phyloP scores from a whole-genome alignment of 2,888 invertebrate genomes.

The Dolichomitus sp. region DNA sequence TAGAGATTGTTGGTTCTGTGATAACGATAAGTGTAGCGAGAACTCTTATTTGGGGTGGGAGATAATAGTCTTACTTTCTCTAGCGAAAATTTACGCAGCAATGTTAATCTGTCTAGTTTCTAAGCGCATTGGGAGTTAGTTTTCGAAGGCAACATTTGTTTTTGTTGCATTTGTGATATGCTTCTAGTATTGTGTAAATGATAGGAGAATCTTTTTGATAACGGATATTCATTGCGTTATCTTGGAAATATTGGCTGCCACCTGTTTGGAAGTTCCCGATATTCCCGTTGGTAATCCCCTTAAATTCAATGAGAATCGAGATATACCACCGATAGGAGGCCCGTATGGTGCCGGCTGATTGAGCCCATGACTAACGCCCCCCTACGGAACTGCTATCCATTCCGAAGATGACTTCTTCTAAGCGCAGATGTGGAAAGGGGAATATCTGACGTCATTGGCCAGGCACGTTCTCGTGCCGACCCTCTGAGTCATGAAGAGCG shows the following conservation, averaged over 20 bases:
- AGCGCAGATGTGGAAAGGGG: conserved; percentile 70
- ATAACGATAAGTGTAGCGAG: conserved; percentile 10
- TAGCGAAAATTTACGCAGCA: not conserved
- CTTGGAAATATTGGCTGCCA: not conserved
- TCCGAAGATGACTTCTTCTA: conserved; percentile 82
- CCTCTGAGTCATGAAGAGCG: conserved; percentile 81
- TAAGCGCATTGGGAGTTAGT: too few species aligned
- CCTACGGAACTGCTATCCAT: conserved; percentile 71
- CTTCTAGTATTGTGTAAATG: not conserved
- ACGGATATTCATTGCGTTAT: not conserved
- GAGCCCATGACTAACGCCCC: conserved; percentile 74
- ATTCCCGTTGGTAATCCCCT: not conserved
- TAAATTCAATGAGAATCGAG: not conserved
- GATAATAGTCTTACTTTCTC: conserved; percentile 81
- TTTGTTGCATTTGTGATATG: not conserved
- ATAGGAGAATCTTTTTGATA: not conserved
- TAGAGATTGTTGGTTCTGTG: conserved; percentile 49
- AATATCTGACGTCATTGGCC: conserved; percentile 82
- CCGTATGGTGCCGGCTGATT: conserved; percentile 77
- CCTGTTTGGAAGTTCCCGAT: conserved; percentile 15
- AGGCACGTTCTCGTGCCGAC: conserved; percentile 79
- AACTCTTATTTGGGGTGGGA: conserved; percentile 66
- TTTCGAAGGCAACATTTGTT: not conserved
- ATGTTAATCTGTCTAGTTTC: not conserved
- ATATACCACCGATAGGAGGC: conserved; percentile 53